These are phyloP conservation scores for Lycopodina hypogea DNA, from an alignment of 37 sponge, comb jelly and placozoan species.

Conservation along the genomic window DNA sequence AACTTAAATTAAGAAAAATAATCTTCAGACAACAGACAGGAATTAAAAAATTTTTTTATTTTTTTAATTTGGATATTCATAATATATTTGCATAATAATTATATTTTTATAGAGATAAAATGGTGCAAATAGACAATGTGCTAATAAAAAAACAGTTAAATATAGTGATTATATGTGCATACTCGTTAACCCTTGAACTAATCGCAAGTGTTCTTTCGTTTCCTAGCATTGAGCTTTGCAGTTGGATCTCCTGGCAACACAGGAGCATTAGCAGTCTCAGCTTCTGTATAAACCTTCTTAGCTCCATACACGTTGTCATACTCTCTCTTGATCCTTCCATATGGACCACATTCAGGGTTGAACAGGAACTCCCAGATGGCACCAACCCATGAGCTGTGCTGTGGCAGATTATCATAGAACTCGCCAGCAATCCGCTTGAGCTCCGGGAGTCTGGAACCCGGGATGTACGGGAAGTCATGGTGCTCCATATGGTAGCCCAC, in stretches of 20 bases:
- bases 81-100: no score
- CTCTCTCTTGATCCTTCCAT: constrained; percentile 80
- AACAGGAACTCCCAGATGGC: constrained; percentile 87
- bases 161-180: no score
- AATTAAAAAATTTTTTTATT: no score
- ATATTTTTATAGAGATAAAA: no score
- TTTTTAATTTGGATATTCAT: no score
- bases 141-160: no score
- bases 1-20: no score
- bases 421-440: constrained; percentile 91
- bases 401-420: constrained; percentile 85
- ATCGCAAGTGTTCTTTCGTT: background rate
- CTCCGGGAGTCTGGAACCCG: constrained; percentile 89
- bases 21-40: no score
- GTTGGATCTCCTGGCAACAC: constrained; percentile 30
- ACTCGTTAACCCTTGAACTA: no score
- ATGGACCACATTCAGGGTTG: constrained; percentile 84
- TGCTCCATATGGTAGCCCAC: constrained; percentile 99
- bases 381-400: constrained; percentile 82
- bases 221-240: background rate
- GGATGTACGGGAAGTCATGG: constrained; percentile 98
- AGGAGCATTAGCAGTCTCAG: constrained; percentile 38
- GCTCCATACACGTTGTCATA: constrained; percentile 34
- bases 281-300: constrained; percentile 35
- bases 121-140: no score